Conservation (phyloP, 2,113 vertebrate genomes). For the Pimephales promelas region DNA sequence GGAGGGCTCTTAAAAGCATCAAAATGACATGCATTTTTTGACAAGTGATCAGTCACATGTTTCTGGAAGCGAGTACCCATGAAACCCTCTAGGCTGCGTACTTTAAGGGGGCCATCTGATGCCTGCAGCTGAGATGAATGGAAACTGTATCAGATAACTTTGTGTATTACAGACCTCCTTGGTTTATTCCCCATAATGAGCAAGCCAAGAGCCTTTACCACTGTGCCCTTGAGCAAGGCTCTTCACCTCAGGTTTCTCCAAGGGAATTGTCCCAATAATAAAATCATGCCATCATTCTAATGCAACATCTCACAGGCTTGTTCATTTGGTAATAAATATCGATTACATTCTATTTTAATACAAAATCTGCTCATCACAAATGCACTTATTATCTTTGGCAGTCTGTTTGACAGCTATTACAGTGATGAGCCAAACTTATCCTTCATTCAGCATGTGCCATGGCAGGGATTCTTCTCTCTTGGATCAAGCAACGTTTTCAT, state of each 20-base stretch:
- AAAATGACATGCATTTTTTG: not conserved
- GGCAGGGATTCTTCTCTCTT: not conserved
- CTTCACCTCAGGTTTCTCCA: not conserved
- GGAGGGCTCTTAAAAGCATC: not conserved
- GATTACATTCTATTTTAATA: slow-evolving; percentile 3
- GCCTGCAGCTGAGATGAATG: not conserved
- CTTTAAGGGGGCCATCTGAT: not conserved
- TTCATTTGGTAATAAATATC: not conserved
- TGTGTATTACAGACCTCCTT: not conserved
- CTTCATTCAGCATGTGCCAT: slow-evolving; percentile 27
- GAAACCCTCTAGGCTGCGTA: not conserved
- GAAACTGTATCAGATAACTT: not conserved
- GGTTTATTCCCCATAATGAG: not conserved
- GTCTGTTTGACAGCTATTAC: slow-evolving; percentile 5
- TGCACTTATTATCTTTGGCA: slow-evolving; percentile 19
- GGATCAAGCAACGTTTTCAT: not conserved
- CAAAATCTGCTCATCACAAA: not conserved
- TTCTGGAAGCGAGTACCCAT: not conserved
- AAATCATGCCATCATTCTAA: not conserved
- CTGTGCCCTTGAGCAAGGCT: not conserved
- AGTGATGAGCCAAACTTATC: slow-evolving; percentile 4
- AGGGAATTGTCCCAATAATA: not conserved
- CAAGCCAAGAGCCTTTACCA: not conserved
- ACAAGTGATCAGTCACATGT: not conserved
- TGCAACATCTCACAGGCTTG: not conserved